Percentiles rank a stretch among this genome's conserved stretches.
phyloP scores from a whole-genome alignment of 1,140 invertebrate genomes.

The Saccostrea echinata region DNA sequence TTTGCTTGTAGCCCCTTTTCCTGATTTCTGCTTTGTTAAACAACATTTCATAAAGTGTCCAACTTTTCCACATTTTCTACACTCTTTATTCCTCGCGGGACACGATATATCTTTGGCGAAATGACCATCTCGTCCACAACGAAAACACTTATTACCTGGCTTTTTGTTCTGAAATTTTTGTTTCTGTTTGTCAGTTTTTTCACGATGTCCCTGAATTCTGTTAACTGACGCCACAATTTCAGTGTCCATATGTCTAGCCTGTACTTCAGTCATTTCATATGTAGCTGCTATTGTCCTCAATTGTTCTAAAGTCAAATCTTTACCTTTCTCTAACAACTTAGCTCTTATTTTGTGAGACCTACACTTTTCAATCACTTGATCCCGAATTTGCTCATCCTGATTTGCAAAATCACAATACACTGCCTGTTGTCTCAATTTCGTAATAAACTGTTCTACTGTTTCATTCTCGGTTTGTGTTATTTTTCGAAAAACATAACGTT shows the following conservation, averaged over 20 bases:
- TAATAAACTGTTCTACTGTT: slow-evolving; percentile 52
- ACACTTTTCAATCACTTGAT: slow-evolving; percentile 57
- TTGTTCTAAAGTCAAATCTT: slow-evolving; percentile 45
- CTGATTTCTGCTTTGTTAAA: slow-evolving; percentile 29
- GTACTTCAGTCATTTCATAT: neutral
- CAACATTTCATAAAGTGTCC: slow-evolving; percentile 49
- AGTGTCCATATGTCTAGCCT: slow-evolving; percentile 22
- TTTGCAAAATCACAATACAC: slow-evolving; percentile 53
- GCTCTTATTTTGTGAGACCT: slow-evolving; percentile 42
- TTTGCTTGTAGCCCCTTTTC: neutral
- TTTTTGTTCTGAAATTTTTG: neutral
- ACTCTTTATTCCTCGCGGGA: slow-evolving; percentile 47
- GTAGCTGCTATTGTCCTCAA: slow-evolving; percentile 43
- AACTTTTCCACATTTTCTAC: slow-evolving; percentile 41
- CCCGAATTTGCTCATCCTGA: slow-evolving; percentile 44
- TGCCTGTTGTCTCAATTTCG: slow-evolving; percentile 52
- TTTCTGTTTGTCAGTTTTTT: neutral
- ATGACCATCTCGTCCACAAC: slow-evolving; percentile 49
- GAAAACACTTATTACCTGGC: no score
- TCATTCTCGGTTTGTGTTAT: slow-evolving; percentile 38
- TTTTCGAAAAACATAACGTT: slow-evolving; percentile 25
- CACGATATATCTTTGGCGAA: slow-evolving; percentile 43
- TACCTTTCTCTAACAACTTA: slow-evolving; percentile 42
- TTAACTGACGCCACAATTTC: neutral
- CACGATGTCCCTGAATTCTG: neutral